A percentile compares a stretch with the other conserved stretches of the same genome.
These are phyloP conservation scores for Cataglyphis altisquamis DNA, from an alignment of 2,888 invertebrate genomes.

Conservation along the genomic window DNA sequence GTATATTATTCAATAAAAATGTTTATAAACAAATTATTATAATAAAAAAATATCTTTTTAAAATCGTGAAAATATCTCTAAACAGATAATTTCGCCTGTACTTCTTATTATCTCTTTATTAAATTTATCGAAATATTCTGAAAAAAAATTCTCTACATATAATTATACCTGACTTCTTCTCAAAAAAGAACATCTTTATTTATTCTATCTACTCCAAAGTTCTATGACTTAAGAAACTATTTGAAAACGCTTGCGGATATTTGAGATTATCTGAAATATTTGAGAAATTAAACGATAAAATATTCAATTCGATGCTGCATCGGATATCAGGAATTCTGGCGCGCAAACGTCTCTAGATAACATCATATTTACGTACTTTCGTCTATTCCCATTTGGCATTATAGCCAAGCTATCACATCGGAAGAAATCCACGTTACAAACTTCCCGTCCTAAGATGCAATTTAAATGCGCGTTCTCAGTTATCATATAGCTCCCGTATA, in stretches of 20 bases:
- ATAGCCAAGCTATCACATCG: constrained; percentile 35
- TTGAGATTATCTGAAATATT: constrained; percentile 23
- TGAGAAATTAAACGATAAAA: constrained; percentile 47
- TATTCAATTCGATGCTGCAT: constrained; percentile 31
- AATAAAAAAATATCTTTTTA: neutral
- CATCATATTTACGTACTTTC: constrained; percentile 33
- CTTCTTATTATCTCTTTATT: neutral
- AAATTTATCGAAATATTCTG: neutral
- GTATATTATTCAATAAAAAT: neutral
- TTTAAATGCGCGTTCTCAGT: constrained; percentile 51
- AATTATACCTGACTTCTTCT: neutral
- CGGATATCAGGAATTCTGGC: constrained; percentile 21
- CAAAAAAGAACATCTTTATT: constrained; percentile 18
- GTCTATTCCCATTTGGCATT: constrained; percentile 39
- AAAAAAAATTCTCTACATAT: neutral
- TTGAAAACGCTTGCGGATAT: constrained; percentile 20
- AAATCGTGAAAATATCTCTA: neutral
- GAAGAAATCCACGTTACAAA: constrained; percentile 22
- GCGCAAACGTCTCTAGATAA: constrained; percentile 22
- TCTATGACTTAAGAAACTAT: neutral
- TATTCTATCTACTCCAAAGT: neutral
- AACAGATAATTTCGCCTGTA: neutral
- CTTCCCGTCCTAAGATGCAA: constrained; percentile 24
- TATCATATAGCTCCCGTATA: constrained; percentile 14
- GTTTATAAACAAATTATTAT: neutral